A percentile compares a stretch with the other conserved stretches of the same genome.
phyloP scores from a whole-genome alignment of 2,113 vertebrate species.

The Mustelus asterias region DNA sequence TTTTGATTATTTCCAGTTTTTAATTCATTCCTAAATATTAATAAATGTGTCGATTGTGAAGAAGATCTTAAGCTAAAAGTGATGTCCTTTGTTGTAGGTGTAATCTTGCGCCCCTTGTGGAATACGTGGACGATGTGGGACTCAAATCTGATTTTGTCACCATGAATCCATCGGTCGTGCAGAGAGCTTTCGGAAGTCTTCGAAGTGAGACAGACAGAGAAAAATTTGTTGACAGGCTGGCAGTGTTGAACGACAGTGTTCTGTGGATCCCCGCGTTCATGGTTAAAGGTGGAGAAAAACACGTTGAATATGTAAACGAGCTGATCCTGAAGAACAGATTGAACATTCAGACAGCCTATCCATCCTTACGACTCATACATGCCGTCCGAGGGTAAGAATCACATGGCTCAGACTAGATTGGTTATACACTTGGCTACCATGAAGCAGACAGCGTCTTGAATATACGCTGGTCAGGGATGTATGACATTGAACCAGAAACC shows the following conservation, averaged over 20 bases:
- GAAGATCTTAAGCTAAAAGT: neutral
- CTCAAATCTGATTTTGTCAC: constrained; percentile 85
- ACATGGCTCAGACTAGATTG: neutral
- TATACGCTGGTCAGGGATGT: neutral
- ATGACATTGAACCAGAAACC: neutral
- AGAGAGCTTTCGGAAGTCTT: constrained; percentile 77
- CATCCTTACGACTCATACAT: constrained; percentile 77
- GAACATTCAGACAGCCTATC: constrained; percentile 72
- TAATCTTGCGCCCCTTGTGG: constrained; percentile 75
- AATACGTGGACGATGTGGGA: constrained; percentile 77
- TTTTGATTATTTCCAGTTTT: neutral
- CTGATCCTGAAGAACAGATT: constrained; percentile 78
- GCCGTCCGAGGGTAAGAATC: constrained; percentile 83
- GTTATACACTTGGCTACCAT: neutral
- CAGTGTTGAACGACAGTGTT: constrained; percentile 78
- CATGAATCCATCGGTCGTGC: constrained; percentile 85
- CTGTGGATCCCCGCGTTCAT: constrained; percentile 88
- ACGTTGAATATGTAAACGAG: constrained; percentile 76
- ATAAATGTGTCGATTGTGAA: neutral
- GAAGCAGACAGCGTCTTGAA: too few relatives aligned
- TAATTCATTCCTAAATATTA: neutral
- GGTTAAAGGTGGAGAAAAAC: constrained; percentile 83
- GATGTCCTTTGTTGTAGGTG: constrained; percentile 54
- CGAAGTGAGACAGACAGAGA: constrained; percentile 70
- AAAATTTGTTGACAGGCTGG: constrained; percentile 72